A percentile compares a stretch with the other conserved stretches of the same genome.
Conservation (phyloP, 2,113 vertebrate genomes). For the Hippocampus barbouri region DNA sequence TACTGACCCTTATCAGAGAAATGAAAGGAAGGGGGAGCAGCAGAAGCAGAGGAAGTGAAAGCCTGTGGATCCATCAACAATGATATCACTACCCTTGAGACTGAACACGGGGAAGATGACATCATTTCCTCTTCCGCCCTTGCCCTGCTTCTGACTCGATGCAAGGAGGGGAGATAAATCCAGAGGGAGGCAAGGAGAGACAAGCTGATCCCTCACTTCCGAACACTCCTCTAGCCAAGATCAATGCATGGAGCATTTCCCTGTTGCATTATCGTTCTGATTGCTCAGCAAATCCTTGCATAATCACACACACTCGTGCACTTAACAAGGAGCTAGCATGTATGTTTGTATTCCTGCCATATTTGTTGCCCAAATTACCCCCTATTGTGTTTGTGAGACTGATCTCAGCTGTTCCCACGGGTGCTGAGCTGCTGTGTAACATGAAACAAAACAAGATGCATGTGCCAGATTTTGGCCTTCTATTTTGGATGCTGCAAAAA, state of each 20-base stretch:
- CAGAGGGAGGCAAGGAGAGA: slow-evolving; percentile 2
- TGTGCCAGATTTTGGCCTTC: not conserved
- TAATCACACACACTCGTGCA: not conserved
- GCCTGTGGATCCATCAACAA: slow-evolving; percentile 50
- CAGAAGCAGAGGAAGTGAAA: slow-evolving; percentile 29
- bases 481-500: not conserved
- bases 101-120: slow-evolving; percentile 31
- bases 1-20: not conserved
- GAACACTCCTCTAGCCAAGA: not conserved
- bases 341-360: not conserved
- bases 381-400: slow-evolving; percentile 1
- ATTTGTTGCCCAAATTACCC: slow-evolving; percentile 1
- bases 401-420: not conserved
- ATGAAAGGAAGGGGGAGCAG: slow-evolving; percentile 13
- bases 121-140: slow-evolving; percentile 49
- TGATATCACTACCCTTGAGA: slow-evolving; percentile 62
- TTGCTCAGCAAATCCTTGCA: not conserved
- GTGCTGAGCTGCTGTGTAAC: not conserved
- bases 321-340: not conserved
- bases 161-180: slow-evolving; percentile 25
- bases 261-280: not conserved
- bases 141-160: slow-evolving; percentile 32
- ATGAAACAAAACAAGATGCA: not conserved
- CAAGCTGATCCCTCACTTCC: not conserved
- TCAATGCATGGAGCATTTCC: not conserved